phyloP scores from a whole-genome alignment of 30 jellyfish, hydroid and myxozoan species.

The Hydractinia echinata region DNA sequence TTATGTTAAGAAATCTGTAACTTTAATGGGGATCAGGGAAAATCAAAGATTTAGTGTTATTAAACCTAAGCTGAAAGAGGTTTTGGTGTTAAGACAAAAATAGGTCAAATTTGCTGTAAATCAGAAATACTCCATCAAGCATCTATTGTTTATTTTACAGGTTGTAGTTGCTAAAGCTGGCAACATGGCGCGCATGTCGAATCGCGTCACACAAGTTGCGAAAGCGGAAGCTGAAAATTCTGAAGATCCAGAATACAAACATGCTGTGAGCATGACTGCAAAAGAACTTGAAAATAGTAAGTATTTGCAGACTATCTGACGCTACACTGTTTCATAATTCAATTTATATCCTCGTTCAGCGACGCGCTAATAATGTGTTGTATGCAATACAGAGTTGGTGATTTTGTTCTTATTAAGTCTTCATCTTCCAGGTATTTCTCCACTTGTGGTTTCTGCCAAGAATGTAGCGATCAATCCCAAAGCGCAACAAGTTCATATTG shows the following conservation, averaged over 20 bases:
- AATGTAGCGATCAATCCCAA: constrained; percentile 71
- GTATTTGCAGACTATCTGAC: too few species aligned
- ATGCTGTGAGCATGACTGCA: constrained; percentile 51
- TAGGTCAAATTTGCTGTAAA: too few species aligned
- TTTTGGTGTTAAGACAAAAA: too few species aligned
- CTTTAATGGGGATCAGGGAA: too few species aligned
- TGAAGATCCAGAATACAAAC: constrained; percentile 78
- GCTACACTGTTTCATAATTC: neutral
- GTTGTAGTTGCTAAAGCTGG: constrained; percentile 64
- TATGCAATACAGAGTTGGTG: too few species aligned
- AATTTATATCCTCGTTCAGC: too few species aligned
- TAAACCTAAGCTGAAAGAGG: too few species aligned
- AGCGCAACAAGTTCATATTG: constrained; percentile 53
- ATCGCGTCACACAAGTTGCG: constrained; percentile 82
- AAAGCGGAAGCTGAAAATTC: constrained; percentile 86
- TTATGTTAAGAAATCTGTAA: too few species aligned
- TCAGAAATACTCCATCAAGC: neutral
- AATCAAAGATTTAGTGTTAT: too few species aligned
- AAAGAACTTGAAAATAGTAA: constrained; percentile 52
- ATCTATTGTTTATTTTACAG: constrained; percentile 10
- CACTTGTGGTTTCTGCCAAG: constrained; percentile 58
- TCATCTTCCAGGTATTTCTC: constrained; percentile 53
- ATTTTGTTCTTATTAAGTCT: neutral
- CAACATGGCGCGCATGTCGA: constrained; percentile 71
- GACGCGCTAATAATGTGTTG: too few species aligned